These are phyloP conservation scores for Aphyosemion australe DNA, from an alignment of 2,113 vertebrate genomes.

Conservation along the genomic window DNA sequence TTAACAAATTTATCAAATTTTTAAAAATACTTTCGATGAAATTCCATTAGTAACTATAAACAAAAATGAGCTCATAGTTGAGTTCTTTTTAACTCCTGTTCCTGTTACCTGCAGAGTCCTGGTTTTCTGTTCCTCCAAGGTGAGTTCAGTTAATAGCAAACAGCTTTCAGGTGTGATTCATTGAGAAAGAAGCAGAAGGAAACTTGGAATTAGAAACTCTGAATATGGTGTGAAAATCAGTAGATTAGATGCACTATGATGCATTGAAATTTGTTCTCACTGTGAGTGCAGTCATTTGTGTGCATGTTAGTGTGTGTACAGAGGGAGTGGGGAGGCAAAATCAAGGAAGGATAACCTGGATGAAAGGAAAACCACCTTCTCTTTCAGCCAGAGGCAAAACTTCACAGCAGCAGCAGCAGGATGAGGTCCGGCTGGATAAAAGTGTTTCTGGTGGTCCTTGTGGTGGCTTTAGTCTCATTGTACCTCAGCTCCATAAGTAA, in stretches of 20 bases:
- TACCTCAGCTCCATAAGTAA: constrained; percentile 55
- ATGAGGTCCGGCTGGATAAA: constrained; percentile 52
- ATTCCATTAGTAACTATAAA: background rate
- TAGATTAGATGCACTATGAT: background rate
- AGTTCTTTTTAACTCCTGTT: constrained; percentile 1
- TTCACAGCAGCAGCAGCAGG: background rate
- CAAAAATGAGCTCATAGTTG: background rate
- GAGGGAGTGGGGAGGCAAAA: background rate
- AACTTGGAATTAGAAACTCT: background rate
- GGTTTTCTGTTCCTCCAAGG: constrained; percentile 4
- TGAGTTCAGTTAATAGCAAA: constrained; percentile 7
- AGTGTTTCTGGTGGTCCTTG: background rate
- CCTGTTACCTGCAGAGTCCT: background rate
- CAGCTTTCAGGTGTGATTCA: constrained; percentile 19
- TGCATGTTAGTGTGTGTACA: background rate
- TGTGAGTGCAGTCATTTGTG: background rate
- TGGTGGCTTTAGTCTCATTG: constrained; percentile 1
- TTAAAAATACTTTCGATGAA: background rate
- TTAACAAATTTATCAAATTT: background rate
- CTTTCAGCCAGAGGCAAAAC: no score
- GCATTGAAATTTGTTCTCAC: background rate
- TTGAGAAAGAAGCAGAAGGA: background rate
- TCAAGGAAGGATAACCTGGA: constrained; percentile 4
- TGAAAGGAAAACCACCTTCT: background rate
- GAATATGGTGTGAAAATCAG: background rate